Conservation (phyloP, 2,888 invertebrate species). For the Merodon equestris region DNA sequence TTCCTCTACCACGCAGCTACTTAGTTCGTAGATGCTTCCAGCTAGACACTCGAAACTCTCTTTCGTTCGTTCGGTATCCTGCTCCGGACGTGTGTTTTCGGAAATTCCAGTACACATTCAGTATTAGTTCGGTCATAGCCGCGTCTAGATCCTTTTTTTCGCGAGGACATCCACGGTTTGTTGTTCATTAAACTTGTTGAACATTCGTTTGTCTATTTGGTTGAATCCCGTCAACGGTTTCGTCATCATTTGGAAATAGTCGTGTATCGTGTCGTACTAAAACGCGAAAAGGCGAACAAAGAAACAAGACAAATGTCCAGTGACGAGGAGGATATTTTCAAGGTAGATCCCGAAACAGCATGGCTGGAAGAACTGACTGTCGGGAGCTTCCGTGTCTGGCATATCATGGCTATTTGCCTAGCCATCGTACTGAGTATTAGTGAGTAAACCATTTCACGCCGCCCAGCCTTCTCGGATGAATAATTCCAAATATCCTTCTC, state of each 20-base stretch:
- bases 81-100: slow-evolving; percentile 46
- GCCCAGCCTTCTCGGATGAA: background rate
- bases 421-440: slow-evolving; percentile 83
- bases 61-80: slow-evolving; percentile 26
- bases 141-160: slow-evolving; percentile 43
- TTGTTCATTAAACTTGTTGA: slow-evolving; percentile 56
- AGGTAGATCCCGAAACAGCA: slow-evolving; percentile 80
- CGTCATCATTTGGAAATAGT: slow-evolving; percentile 59
- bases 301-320: slow-evolving; percentile 63
- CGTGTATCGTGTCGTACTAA: slow-evolving; percentile 3
- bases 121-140: slow-evolving; percentile 53
- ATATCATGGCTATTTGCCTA: slow-evolving; percentile 86
- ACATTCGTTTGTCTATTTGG: slow-evolving; percentile 15
- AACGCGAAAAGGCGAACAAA: slow-evolving; percentile 13
- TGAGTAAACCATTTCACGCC: slow-evolving; percentile 75
- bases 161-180: slow-evolving; percentile 36
- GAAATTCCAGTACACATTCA: slow-evolving; percentile 49
- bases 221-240: slow-evolving; percentile 15
- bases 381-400: slow-evolving; percentile 89
- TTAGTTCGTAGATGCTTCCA: slow-evolving; percentile 38
- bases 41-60: slow-evolving; percentile 45
- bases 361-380: slow-evolving; percentile 87
- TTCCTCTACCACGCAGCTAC: slow-evolving; percentile 22
- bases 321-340: slow-evolving; percentile 72
- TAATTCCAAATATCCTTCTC: background rate